Conservation (phyloP, 2,888 invertebrate species). For the Morpho helenor region DNA sequence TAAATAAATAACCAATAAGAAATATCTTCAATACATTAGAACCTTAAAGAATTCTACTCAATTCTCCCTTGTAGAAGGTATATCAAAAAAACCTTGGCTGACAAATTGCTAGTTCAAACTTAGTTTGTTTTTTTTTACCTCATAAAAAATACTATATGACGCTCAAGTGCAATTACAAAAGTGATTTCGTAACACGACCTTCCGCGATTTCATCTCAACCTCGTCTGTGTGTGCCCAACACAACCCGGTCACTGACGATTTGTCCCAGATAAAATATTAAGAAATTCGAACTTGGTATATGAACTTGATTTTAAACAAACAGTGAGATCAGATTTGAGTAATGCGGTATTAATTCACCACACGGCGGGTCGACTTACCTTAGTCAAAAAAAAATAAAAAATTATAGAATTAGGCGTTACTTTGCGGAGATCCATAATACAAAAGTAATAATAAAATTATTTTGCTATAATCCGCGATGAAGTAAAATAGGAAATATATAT, state of each 20-base stretch:
- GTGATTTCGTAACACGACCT: conserved; percentile 26
- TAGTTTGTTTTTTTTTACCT: conserved; percentile 4
- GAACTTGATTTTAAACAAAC: conserved; percentile 15
- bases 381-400: too few relatives aligned
- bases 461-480: too few relatives aligned
- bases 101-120: neutral
- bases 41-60: too few relatives aligned
- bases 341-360: too few relatives aligned
- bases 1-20: too few relatives aligned
- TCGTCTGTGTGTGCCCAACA: conserved; percentile 16
- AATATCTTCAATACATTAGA: too few relatives aligned
- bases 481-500: too few relatives aligned
- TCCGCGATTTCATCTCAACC: conserved; percentile 19
- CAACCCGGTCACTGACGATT: conserved; percentile 18
- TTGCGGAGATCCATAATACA: too few relatives aligned
- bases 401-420: too few relatives aligned
- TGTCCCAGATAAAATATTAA: conserved; percentile 11
- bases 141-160: conserved; percentile 8
- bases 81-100: neutral
- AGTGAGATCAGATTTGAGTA: neutral
- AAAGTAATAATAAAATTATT: too few relatives aligned
- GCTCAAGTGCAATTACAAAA: conserved; percentile 18
- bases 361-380: too few relatives aligned
- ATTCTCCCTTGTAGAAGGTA: neutral
- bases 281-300: conserved; percentile 16